Percentiles rank a stretch among this genome's conserved stretches.
These are phyloP conservation scores for Craterocephalus amniculus DNA, from an alignment of 2,797 vertebrate species.

Conservation along the genomic window DNA sequence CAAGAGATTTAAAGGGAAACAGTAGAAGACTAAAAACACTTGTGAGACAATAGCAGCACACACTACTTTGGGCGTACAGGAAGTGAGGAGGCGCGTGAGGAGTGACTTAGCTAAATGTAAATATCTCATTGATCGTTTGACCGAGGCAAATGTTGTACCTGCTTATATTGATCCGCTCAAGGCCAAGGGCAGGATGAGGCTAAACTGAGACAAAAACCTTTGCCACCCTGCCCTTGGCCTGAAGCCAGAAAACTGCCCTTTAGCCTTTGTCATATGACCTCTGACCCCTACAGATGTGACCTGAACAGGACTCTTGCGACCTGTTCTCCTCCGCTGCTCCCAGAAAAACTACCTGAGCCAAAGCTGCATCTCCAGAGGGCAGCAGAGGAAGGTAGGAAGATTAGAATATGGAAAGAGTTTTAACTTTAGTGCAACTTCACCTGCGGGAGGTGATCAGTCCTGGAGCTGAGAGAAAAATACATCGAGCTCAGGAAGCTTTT, in stretches of 20 bases:
- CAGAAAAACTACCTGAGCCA: conserved; percentile 21
- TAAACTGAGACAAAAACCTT: conserved; percentile 83
- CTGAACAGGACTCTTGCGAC: conserved; percentile 40
- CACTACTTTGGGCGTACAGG: background rate
- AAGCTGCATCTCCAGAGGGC: conserved; percentile 29
- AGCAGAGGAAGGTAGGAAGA: conserved; percentile 74
- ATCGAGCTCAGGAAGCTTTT: conserved; percentile 65
- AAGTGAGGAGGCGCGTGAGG: background rate
- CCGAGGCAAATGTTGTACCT: conserved; percentile 74
- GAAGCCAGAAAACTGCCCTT: conserved; percentile 83
- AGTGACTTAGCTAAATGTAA: conserved; percentile 62
- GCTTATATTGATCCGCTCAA: conserved; percentile 90
- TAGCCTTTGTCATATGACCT: conserved; percentile 76
- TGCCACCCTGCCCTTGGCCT: conserved; percentile 90
- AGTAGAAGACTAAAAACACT: background rate
- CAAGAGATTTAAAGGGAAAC: background rate
- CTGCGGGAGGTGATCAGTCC: conserved; percentile 71
- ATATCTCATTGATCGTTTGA: conserved; percentile 71
- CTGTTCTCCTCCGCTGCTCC: conserved; percentile 28
- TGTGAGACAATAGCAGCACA: conserved; percentile 1
- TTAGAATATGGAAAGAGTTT: conserved; percentile 91
- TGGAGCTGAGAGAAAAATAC: conserved; percentile 5
- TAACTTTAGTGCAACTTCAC: conserved; percentile 87
- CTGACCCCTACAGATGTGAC: conserved; percentile 63
- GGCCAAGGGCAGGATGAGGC: conserved; percentile 87